Conservation (phyloP, 2,888 invertebrate species). For the Aromia moschata region DNA sequence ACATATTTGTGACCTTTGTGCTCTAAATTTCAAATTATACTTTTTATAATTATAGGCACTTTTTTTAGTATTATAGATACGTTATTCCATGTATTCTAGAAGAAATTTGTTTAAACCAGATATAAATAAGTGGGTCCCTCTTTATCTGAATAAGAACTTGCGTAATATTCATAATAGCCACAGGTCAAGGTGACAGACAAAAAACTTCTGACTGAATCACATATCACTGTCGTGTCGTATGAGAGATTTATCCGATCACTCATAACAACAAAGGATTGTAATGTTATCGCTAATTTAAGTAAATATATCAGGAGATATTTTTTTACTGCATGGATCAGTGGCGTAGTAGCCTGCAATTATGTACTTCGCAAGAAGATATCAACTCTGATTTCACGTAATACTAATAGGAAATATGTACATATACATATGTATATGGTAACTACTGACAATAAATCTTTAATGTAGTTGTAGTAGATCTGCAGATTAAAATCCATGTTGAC, state of each 20-base stretch:
- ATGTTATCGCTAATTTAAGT: too few species aligned
- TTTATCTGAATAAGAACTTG: not conserved
- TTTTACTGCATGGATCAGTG: not conserved
- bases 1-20: too few species aligned
- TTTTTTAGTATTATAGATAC: too few species aligned
- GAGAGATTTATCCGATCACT: constrained; percentile 9
- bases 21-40: too few species aligned
- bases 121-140: not conserved
- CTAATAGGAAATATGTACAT: not conserved
- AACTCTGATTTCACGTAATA: not conserved
- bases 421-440: not conserved
- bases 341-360: not conserved
- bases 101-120: too few species aligned
- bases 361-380: not conserved
- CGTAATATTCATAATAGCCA: constrained; percentile 6
- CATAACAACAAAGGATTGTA: not conserved
- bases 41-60: too few species aligned
- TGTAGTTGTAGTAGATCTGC: too few species aligned
- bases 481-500: too few species aligned
- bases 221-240: constrained; percentile 28
- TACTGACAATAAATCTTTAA: not conserved
- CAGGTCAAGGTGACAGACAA: constrained; percentile 15
- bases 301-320: too few species aligned
- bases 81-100: too few species aligned
- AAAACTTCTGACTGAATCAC: constrained; percentile 16